phyloP scores from a whole-genome alignment of 2,888 invertebrate genomes.

The Ennomos erosarius region DNA sequence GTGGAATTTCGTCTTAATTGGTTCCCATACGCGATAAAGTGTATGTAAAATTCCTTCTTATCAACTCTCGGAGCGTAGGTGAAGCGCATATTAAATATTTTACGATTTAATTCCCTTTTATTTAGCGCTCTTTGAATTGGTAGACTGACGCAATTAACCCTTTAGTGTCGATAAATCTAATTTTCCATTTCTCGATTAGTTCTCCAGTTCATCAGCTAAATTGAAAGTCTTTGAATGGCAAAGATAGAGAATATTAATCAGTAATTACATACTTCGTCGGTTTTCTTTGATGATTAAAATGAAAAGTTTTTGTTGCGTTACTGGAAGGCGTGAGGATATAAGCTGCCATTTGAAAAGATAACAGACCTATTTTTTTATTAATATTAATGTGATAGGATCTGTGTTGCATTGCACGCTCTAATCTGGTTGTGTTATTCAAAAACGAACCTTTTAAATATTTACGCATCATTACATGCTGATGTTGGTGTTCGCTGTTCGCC shows the following conservation, averaged over 20 bases:
- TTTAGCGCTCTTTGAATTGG: constrained; percentile 6
- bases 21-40: constrained; percentile 22
- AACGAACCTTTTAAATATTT: too few relatives aligned
- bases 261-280: not conserved
- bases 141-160: constrained; percentile 19
- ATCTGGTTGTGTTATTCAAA: too few relatives aligned
- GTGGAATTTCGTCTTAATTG: constrained; percentile 28
- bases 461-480: too few relatives aligned
- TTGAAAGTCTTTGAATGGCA: constrained; percentile 9
- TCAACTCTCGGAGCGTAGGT: constrained; percentile 9
- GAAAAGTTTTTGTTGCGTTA: constrained; percentile 7
- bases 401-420: too few relatives aligned
- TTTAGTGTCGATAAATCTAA: constrained; percentile 19
- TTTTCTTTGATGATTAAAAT: constrained; percentile 1
- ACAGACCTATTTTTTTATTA: too few relatives aligned
- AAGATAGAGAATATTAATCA: constrained; percentile 6
- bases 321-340: too few relatives aligned
- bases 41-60: constrained; percentile 28
- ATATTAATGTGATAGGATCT: too few relatives aligned
- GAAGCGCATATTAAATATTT: constrained; percentile 16
- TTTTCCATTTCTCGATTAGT: constrained; percentile 19
- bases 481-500: too few relatives aligned
- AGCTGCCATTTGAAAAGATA: too few relatives aligned
- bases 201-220: constrained; percentile 16
- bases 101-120: constrained; percentile 14